Evolutionary conservation across 2,113 vertebrate genomes (phyloP).

Genomic region (Bungarus multicinctus): DNA sequence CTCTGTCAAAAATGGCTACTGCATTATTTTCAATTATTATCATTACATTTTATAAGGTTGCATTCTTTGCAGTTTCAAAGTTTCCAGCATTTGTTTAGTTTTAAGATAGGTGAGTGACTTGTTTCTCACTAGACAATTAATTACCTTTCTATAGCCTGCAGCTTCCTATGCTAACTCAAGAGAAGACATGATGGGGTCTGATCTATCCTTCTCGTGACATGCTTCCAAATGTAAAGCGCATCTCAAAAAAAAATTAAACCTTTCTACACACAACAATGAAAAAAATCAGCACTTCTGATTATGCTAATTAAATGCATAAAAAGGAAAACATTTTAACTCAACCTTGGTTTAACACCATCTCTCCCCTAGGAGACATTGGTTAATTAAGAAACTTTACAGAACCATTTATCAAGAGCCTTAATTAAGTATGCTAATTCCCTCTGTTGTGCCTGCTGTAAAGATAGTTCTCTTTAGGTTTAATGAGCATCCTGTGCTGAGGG

Average conservation of each 20-base stretch:
- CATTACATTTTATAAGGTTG: neutral
- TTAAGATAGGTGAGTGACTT: neutral
- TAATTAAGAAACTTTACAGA: slow-evolving; percentile 62
- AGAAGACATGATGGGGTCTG: neutral
- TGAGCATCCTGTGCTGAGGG: neutral
- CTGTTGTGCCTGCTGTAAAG: slow-evolving; percentile 8
- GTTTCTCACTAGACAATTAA: neutral
- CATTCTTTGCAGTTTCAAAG: neutral
- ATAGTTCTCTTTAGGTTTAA: slow-evolving; percentile 10
- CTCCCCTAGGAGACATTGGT: slow-evolving; percentile 38
- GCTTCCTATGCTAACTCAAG: neutral
- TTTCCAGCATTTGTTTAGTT: neutral
- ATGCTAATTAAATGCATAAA: slow-evolving; percentile 1
- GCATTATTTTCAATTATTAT: neutral
- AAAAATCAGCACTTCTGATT: neutral
- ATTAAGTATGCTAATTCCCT: slow-evolving; percentile 64
- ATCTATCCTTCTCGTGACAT: neutral
- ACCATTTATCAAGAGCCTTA: slow-evolving; percentile 60
- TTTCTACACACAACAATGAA: neutral
- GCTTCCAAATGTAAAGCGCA: neutral
- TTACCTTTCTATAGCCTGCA: neutral
- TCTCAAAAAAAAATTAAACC: neutral
- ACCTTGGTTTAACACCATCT: slow-evolving; percentile 48
- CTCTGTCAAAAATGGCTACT: neutral
- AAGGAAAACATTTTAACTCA: slow-evolving; percentile 37